Evolutionary conservation across 1,140 invertebrate species (phyloP).

Genomic region (Stegodyphus dumicola): DNA sequence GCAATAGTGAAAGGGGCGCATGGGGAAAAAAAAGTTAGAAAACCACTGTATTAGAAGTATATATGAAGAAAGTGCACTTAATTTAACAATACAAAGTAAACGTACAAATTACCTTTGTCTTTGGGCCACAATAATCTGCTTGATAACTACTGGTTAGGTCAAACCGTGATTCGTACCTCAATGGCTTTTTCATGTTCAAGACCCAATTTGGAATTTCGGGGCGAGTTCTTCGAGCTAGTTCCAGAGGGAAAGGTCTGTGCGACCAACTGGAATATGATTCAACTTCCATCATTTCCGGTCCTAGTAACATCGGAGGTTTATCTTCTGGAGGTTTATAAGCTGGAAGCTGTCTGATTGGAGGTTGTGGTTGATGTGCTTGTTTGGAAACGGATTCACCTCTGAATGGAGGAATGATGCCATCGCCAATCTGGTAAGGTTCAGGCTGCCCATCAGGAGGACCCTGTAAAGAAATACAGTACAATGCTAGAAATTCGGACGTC

Average conservation of each 20-base stretch:
- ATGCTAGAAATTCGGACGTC: no score
- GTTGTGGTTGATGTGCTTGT: neutral
- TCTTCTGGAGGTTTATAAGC: neutral
- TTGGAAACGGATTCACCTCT: neutral
- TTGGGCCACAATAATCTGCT: slow-evolving; percentile 14
- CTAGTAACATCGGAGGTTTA: neutral
- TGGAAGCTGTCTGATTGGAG: neutral
- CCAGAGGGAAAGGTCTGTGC: neutral
- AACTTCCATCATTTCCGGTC: slow-evolving; percentile 1
- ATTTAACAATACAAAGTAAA: no score
- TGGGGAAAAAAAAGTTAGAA: no score
- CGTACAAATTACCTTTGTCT: neutral
- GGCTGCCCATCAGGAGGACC: neutral
- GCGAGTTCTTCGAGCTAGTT: neutral
- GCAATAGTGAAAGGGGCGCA: no score
- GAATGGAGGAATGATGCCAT: slow-evolving; percentile 2
- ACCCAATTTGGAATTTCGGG: neutral
- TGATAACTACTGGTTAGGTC: slow-evolving; percentile 28
- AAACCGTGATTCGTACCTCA: neutral
- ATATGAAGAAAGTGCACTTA: no score
- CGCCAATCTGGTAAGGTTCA: neutral
- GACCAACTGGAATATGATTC: neutral
- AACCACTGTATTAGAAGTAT: no score
- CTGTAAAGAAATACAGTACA: neutral
- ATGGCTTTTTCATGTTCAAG: neutral